Conservation (phyloP, 1,140 invertebrate genomes). For the Drosophila littoralis region DNA sequence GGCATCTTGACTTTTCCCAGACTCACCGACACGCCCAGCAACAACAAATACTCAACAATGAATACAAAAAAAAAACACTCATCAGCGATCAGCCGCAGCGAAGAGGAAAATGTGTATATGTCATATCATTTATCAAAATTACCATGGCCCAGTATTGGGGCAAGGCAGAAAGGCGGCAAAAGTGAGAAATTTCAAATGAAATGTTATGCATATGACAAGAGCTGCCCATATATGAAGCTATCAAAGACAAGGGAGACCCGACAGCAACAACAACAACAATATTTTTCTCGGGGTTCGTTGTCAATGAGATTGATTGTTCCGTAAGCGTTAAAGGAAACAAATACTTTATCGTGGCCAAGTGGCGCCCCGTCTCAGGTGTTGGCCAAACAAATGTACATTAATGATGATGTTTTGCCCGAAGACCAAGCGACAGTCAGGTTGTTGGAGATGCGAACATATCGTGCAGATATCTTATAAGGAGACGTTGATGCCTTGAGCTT, state of each 20-base stretch:
- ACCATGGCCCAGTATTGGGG: constrained; percentile 31
- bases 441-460: neutral
- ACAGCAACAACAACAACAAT: neutral
- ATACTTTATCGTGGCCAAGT: constrained; percentile 20
- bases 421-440: neutral
- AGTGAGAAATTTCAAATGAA: constrained; percentile 7
- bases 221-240: constrained; percentile 66
- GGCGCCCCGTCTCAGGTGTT: constrained; percentile 53
- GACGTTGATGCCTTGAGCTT: neutral
- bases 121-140: constrained; percentile 72
- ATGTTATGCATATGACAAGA: constrained; percentile 73
- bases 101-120: constrained; percentile 1
- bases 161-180: constrained; percentile 10
- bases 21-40: neutral
- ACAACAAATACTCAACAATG: neutral
- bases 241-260: constrained; percentile 43
- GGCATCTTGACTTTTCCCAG: neutral
- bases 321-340: constrained; percentile 20
- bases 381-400: constrained; percentile 55
- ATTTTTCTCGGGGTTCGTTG: constrained; percentile 26
- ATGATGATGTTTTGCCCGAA: constrained; percentile 19
- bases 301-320: constrained; percentile 75
- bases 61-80: constrained; percentile 1
- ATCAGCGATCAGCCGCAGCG: constrained; percentile 36
- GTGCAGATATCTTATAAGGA: neutral